Evolutionary conservation across 2,888 invertebrate genomes (phyloP).

Genomic region (Diadegma fenestrale): DNA sequence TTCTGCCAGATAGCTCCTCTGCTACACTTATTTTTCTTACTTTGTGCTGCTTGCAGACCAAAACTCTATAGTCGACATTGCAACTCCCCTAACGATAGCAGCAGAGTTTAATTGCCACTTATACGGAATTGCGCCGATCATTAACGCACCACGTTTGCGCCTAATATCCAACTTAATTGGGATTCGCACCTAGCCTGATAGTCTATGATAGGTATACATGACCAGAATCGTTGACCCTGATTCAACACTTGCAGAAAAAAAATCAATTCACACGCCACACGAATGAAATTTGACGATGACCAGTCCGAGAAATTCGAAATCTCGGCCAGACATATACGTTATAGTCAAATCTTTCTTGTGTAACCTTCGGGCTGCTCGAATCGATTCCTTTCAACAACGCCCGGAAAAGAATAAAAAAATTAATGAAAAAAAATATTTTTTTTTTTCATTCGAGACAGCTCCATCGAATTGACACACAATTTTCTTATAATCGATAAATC

Average conservation of each 20-base stretch:
- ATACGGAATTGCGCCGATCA: background rate
- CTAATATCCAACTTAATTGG: background rate
- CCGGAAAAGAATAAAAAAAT: background rate
- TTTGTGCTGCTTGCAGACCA: background rate
- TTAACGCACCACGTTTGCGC: slow-evolving; percentile 10
- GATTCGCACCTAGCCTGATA: background rate
- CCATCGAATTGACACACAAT: slow-evolving; percentile 2
- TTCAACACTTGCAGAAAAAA: background rate
- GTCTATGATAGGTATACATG: background rate
- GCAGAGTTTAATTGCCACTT: slow-evolving; percentile 28
- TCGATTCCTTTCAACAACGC: no score
- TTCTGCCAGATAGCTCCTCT: slow-evolving; percentile 16
- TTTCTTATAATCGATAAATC: background rate
- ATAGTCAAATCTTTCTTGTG: background rate
- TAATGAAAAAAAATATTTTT: background rate
- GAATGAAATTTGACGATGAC: background rate
- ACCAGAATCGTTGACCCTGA: no score
- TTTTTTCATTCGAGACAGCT: background rate
- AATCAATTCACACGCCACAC: background rate
- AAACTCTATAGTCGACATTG: background rate
- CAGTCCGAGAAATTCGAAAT: background rate
- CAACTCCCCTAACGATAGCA: slow-evolving; percentile 13
- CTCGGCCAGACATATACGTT: background rate
- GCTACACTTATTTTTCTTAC: background rate
- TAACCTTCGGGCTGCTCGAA: background rate